Base-by-base conservation (phyloP, 30 jellyfish, hydroid and myxozoan genomes). In the Nemopilema nomurai region DNA sequence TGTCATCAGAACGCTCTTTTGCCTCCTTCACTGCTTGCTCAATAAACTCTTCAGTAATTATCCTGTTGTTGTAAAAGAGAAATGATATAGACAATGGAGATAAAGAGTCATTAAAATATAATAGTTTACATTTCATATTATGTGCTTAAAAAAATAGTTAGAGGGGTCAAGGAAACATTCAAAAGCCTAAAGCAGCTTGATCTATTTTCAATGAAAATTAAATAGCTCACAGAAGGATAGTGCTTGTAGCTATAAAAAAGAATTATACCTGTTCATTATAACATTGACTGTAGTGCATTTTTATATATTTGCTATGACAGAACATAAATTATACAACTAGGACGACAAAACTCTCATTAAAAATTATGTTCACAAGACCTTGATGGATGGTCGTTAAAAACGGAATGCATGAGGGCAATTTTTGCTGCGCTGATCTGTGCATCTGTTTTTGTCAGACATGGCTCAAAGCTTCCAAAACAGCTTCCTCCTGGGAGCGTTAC, bases 401-500 rank as follows among this genome's bases (percentile, higher is more conserved):
- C 79, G 7, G 96, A 88, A 62, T 88, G 84, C 88, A 88, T 83
- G 41, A 88, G 69, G 21, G 96, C 96, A 66, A 88, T 88, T 49
- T 88, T 88, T 28, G 96, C 96, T 26, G 96, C 96, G 71, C 86
- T 88, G 20, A 49, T 83, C 49, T 80, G 96, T 3, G 96, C 91
- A 32, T 88, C 96, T 30, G 96, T 78, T 63, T 79, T 88, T 24
- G 96, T 79, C 22, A 28, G 79, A 69, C 96, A 88, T 30, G 65
- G 73, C 30, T 88, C 92, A 64, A 88, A 88, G 81, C 96, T 88
- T 18, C 89, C 96, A 70, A 88, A 81, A 53, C 96, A 88, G 62
- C 96, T 88, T 8, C 96, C 96, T 7, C 91, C 91, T 17, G 96
- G 96, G 18, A 88, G 74, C 0, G 96, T 88, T 16, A 88, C 91